Evolutionary conservation across 2,113 vertebrate genomes (phyloP), one percentile per base, ranked within the genome.

Genomic region (Mobula birostris): DNA sequence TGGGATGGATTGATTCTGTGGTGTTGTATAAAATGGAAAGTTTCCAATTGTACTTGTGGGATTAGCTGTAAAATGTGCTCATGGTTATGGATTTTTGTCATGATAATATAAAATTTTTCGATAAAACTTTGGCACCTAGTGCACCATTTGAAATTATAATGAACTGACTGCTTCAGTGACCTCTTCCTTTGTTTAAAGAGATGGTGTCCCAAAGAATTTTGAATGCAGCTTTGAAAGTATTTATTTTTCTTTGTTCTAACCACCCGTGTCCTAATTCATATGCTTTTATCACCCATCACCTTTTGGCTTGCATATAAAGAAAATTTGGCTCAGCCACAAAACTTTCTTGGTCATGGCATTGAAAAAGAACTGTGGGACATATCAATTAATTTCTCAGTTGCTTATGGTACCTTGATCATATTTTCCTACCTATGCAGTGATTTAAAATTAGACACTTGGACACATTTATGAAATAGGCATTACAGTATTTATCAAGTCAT

Each of bases 41-140:
- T 24, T 29, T 93, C 91, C 91, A 93, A 27, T 36, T 74, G 68
- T 27, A 70, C 58, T 90, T 66, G 58, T 66, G 85, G 85, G 85
- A 93, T 93, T 24, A 29, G 17, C 24, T 93, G 91, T 56, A 56
- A 56, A 93, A 93, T 48, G 36, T 74, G 68, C 21, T 76, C 5
- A 76, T 56, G 90, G 66, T 66, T 40, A 24, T 93, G 40, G 21
- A 74, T 56, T 93, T 74, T 76, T 93, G 68, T 27, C 70, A 56
- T 56, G 36, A 56, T 36, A 87, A 61, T 56, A 58, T 27, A 14
- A 92, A 2, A 74, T 56, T 93, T 74, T 15, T 48, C n/a, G 32
- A 70, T 36, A 2, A 66, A 91, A 40, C 63, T 74, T 56, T 74
- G 70, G 66, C 70, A 93, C 32, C 24, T 48, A 29, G 24, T 74